Evolutionary conservation across 2,113 vertebrate species (phyloP).

Genomic region (Marmota monax): DNA sequence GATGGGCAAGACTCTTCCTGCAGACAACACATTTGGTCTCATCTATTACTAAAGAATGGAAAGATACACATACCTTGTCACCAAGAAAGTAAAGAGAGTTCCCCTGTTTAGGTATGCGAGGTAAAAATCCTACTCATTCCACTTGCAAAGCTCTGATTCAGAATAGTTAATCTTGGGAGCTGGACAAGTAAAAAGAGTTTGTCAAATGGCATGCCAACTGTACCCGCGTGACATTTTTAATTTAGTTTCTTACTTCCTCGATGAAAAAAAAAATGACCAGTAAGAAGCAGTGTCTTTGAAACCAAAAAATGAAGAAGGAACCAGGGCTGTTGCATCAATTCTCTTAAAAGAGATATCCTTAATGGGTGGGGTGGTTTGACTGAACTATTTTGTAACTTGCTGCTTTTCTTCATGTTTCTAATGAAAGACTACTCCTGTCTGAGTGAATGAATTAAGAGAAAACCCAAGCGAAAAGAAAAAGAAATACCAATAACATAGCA

Average conservation of each 20-base stretch:
- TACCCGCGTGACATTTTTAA: background rate
- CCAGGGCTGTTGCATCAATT: background rate
- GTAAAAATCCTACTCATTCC: slow-evolving; percentile 48
- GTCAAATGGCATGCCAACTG: background rate
- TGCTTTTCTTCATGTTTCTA: slow-evolving; percentile 57
- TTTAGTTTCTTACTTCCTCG: slow-evolving; percentile 49
- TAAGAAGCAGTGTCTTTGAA: background rate
- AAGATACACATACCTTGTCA: slow-evolving; percentile 19
- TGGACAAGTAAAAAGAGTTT: background rate
- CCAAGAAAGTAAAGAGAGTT: slow-evolving; percentile 35
- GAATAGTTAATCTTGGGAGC: slow-evolving; percentile 54
- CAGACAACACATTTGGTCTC: slow-evolving; percentile 70
- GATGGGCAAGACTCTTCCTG: slow-evolving; percentile 59
- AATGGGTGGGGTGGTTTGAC: background rate
- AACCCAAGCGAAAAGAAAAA: slow-evolving; percentile 48
- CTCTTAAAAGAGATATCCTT: slow-evolving; percentile 50
- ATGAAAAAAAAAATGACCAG: background rate
- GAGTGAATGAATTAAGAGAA: slow-evolving; percentile 54
- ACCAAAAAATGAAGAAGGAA: slow-evolving; percentile 19
- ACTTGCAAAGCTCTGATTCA: slow-evolving; percentile 47
- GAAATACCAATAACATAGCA: slow-evolving; percentile 16
- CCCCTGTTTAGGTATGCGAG: background rate
- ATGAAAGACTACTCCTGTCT: slow-evolving; percentile 32
- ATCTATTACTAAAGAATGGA: slow-evolving; percentile 54
- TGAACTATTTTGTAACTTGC: slow-evolving; percentile 9